Conservation (phyloP, 2,113 vertebrate genomes). For the Phainopepla nitens region DNA sequence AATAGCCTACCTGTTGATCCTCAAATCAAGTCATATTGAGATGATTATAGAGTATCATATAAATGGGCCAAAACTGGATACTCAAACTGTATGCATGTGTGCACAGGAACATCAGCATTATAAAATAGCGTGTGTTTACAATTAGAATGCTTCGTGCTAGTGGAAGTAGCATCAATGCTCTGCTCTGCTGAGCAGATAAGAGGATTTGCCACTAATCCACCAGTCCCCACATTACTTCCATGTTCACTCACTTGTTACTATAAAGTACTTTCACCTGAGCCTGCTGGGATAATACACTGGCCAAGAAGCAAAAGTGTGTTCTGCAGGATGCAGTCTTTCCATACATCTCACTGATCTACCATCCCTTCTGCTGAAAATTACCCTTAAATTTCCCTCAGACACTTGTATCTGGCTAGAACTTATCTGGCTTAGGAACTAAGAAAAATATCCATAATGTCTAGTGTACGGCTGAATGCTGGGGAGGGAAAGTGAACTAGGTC, state of each 20-base stretch:
- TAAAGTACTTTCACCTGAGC: background rate
- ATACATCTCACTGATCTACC: background rate
- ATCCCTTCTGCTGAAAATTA: background rate
- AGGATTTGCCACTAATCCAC: background rate
- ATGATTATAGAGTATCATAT: background rate
- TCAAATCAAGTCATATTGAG: background rate
- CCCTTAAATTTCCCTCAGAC: background rate
- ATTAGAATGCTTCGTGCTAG: background rate
- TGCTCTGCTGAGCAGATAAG: background rate
- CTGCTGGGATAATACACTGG: background rate
- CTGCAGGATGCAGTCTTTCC: background rate
- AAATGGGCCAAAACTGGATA: background rate
- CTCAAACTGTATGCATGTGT: background rate
- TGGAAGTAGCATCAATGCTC: background rate
- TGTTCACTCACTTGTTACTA: background rate
- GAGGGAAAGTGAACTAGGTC: background rate
- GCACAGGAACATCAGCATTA: background rate
- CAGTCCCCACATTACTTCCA: background rate
- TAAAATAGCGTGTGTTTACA: background rate
- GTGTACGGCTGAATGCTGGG: background rate
- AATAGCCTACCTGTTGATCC: background rate
- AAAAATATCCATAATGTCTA: accelerated
- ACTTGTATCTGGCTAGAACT: background rate
- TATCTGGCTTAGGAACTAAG: background rate
- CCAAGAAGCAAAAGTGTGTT: background rate